Conservation (phyloP, 2,888 invertebrate species). For the Lycophotia porphyrea region DNA sequence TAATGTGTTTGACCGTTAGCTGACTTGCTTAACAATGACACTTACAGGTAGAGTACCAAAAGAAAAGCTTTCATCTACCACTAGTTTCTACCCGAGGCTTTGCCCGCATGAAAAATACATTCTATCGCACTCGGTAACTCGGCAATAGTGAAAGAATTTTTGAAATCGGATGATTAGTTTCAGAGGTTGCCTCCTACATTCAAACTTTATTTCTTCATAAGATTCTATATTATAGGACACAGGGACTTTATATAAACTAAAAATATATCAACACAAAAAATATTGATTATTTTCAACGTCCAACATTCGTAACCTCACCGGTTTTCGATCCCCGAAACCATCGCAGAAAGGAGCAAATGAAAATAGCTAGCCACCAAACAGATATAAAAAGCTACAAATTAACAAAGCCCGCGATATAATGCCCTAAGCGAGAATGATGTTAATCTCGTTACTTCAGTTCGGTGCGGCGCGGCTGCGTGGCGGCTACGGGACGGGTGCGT, state of each 20-base stretch:
- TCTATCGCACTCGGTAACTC: not conserved
- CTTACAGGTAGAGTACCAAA: not conserved
- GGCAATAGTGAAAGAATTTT: not conserved
- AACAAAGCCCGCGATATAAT: constrained; percentile 49
- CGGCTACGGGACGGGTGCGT: not conserved
- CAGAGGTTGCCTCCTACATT: not conserved
- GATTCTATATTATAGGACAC: not conserved
- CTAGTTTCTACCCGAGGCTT: not conserved
- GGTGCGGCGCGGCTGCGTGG: constrained; percentile 7
- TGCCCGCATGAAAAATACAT: not conserved
- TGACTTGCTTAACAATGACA: not conserved
- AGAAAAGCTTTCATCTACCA: not conserved
- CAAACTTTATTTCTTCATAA: not conserved
- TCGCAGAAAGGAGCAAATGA: constrained; percentile 27
- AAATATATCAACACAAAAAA: not conserved
- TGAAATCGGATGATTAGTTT: not conserved
- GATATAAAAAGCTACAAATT: constrained; percentile 42
- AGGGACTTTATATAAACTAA: not conserved
- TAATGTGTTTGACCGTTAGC: not conserved
- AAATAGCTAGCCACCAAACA: constrained; percentile 13
- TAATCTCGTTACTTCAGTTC: constrained; percentile 22
- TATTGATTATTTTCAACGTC: not conserved
- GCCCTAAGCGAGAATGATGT: constrained; percentile 33
- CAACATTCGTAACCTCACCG: not conserved
- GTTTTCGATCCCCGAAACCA: constrained; percentile 8